Evolutionary conservation across 2,797 vertebrate genomes (phyloP).

Genomic region (Myripristis murdjan): DNA sequence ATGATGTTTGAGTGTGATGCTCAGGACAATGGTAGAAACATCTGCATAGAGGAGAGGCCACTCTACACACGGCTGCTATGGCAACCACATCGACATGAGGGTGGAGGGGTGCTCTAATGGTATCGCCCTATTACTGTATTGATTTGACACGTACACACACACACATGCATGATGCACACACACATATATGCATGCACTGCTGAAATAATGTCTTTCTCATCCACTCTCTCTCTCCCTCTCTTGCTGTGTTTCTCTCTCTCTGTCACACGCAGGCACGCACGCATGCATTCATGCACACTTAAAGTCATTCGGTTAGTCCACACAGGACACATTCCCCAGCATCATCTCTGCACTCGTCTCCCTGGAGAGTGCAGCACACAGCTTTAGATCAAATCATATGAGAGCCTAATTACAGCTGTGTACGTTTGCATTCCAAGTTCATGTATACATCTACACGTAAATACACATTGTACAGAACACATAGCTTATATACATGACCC

Average conservation of each 20-base stretch:
- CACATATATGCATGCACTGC: conserved; percentile 34
- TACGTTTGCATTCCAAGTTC: conserved; percentile 54
- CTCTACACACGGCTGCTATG: conserved; percentile 76
- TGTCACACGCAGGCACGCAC: conserved; percentile 5
- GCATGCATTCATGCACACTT: not conserved
- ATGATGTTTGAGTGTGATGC: conserved; percentile 22
- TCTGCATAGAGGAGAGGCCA: conserved; percentile 64
- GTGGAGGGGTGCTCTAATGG: conserved; percentile 65
- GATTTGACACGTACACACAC: conserved; percentile 66
- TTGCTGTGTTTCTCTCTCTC: not conserved
- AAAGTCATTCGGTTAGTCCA: conserved; percentile 33
- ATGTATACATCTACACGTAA: conserved; percentile 52
- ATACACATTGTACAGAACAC: conserved; percentile 57
- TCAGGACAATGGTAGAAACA: conserved; percentile 53
- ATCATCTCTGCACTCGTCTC: conserved; percentile 42
- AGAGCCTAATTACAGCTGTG: conserved; percentile 73
- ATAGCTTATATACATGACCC: conserved; percentile 68
- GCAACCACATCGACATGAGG: conserved; percentile 74
- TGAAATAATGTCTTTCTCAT: conserved; percentile 55
- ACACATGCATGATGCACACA: conserved; percentile 12
- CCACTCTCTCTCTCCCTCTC: conserved; percentile 11
- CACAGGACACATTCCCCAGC: conserved; percentile 24
- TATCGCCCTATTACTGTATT: conserved; percentile 75
- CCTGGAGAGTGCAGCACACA: conserved; percentile 47
- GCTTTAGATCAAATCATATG: conserved; percentile 54